Evolutionary conservation across 2,113 vertebrate species (phyloP), one percentile per base, ranked within the genome.

Genomic region (Hyperoodon ampullatus): DNA sequence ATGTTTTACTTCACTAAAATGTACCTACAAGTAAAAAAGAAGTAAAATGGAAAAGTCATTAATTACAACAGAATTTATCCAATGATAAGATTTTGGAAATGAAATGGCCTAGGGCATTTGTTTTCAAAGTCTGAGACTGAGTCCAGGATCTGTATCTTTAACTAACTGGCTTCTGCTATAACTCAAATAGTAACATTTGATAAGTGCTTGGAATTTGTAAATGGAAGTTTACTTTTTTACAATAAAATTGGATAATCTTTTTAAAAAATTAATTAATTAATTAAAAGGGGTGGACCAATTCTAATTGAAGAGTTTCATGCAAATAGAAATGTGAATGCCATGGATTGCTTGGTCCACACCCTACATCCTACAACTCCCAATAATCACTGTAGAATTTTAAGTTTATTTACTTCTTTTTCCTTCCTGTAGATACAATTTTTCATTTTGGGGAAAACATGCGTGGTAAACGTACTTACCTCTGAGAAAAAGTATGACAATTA

Each of bases 401-500:
- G 24, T 35, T 30, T 71, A 15, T 33, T 21, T 72, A n/a, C 63
- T 88, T 74, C 7, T 53, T 91, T 94, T 91, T 75, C 33, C 26
- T 80, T 70, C 9, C 35, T 66, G 7, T 72, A 89, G 42, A 60
- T 75, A 63, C 1, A 26, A 39, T 35, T 88, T 93, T 80, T 86
- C 28, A 63, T 91, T 96, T 95, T 24, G 30, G 55, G 47, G 63
- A 50, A 71, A 92, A 35, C 65, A 19, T 71, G 60, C 13, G 0
- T 53, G n/a, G 19, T 71, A 85, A 91, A 50, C 39, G 61, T 93
- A 92, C 53, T 88, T 77, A 94, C 47, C 47, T 91, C 50, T 71
- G 72, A 68, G 39, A 53, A 83, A 88, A 96, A 96, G 47, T 33
- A 44, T 65, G 44, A 68, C 4, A 50, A 65, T 63, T 80, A 72